phyloP scores from a whole-genome alignment of 2,888 invertebrate species.

The Pogonocherus hispidulus region DNA sequence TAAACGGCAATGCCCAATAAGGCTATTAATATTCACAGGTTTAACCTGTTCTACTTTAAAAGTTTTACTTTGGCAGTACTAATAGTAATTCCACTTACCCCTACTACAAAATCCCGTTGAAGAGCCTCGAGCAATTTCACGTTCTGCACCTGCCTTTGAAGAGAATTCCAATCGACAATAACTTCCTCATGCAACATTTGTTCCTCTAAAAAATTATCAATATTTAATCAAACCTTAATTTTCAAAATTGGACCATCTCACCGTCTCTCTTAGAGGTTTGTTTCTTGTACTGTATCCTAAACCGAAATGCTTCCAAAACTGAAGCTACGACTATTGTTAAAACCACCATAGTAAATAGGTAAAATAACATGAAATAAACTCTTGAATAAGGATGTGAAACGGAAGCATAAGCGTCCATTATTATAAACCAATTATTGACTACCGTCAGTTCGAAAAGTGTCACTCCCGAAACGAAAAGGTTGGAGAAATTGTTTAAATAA shows the following conservation, averaged over 20 bases:
- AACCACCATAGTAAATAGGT: constrained; percentile 92
- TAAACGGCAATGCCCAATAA: no score
- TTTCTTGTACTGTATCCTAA: constrained; percentile 88
- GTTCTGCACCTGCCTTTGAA: constrained; percentile 73
- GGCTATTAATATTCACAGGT: no score
- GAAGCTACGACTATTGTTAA: constrained; percentile 91
- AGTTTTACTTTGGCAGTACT: no score
- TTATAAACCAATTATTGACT: constrained; percentile 93
- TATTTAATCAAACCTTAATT: neutral
- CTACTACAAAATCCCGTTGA: constrained; percentile 69
- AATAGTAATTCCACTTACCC: constrained; percentile 68
- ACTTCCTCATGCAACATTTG: constrained; percentile 83
- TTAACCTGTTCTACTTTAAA: no score
- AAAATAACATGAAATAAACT: constrained; percentile 91
- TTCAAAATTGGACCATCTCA: no score
- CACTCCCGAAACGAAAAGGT: constrained; percentile 83
- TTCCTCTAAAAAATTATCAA: constrained; percentile 72
- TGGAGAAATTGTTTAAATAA: constrained; percentile 84
- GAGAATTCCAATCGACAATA: constrained; percentile 79
- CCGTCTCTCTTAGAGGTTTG: constrained; percentile 84
- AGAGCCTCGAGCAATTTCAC: constrained; percentile 70
- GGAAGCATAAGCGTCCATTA: constrained; percentile 88
- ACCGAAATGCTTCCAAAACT: constrained; percentile 89
- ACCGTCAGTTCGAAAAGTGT: constrained; percentile 91
- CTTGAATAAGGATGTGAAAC: constrained; percentile 79